Evolutionary conservation across 2,888 invertebrate species (phyloP).

Genomic region (Biston betularia): DNA sequence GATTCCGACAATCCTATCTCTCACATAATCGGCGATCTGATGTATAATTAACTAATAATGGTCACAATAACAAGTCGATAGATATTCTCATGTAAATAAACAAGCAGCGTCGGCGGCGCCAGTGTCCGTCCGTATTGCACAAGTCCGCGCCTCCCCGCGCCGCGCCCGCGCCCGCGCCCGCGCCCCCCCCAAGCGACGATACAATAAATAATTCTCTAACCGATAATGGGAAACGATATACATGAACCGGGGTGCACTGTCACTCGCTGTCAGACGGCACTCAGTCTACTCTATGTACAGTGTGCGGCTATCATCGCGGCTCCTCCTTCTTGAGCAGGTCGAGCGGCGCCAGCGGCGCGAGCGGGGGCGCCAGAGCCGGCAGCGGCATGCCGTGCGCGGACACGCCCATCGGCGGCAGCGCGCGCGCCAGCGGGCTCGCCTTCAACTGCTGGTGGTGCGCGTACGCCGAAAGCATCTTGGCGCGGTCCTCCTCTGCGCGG

Average conservation of each 20-base stretch:
- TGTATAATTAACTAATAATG: conserved; percentile 86
- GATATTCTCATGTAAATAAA: conserved; percentile 85
- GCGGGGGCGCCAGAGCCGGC: conserved; percentile 45
- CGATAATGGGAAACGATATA: conserved; percentile 76
- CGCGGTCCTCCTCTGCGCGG: conserved; percentile 92
- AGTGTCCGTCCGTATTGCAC: conserved; percentile 78
- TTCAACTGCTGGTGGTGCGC: conserved; percentile 86
- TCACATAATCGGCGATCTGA: conserved; percentile 80
- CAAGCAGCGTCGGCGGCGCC: conserved; percentile 78
- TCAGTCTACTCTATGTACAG: conserved; percentile 60
- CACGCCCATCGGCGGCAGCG: conserved; percentile 71
- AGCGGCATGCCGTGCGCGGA: conserved; percentile 64
- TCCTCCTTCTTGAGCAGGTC: conserved; percentile 88
- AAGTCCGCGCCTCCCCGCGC: conserved; percentile 64
- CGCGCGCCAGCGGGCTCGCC: conserved; percentile 78
- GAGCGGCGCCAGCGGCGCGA: conserved; percentile 78
- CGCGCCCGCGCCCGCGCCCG: too few species aligned
- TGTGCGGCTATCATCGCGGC: conserved; percentile 81
- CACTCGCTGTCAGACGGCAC: conserved; percentile 58
- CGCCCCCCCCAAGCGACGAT: conserved; percentile 73
- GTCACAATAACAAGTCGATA: conserved; percentile 85
- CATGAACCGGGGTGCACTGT: conserved; percentile 66
- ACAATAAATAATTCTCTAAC: conserved; percentile 84
- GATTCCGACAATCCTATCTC: conserved; percentile 81
- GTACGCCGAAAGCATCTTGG: conserved; percentile 91